These are phyloP conservation scores for Drosophila nigromelanica DNA, from an alignment of 1,140 invertebrate genomes.

Conservation along the genomic window DNA sequence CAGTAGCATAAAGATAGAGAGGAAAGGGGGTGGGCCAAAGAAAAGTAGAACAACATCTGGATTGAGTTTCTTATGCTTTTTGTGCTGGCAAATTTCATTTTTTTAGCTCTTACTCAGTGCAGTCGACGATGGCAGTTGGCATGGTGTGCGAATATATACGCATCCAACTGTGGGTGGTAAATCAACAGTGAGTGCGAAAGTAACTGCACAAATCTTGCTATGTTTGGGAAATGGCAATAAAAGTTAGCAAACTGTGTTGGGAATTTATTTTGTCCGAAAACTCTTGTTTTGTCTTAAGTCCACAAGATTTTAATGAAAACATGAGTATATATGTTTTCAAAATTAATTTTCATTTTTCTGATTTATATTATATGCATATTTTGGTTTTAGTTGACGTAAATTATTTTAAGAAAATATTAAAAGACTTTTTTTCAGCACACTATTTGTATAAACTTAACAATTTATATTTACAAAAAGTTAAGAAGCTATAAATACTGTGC, in stretches of 20 bases:
- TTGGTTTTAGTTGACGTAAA: no score
- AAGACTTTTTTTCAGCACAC: no score
- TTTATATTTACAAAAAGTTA: no score
- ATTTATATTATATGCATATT: no score
- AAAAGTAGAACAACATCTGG: conserved; percentile 41
- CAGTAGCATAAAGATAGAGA: conserved; percentile 34
- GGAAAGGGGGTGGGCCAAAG: neutral
- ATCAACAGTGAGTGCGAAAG: conserved; percentile 53
- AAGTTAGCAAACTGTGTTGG: neutral
- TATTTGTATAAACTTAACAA: no score
- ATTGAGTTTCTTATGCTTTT: conserved; percentile 36
- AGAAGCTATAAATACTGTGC: no score
- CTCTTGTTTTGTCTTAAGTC: no score
- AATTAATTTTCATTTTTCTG: no score
- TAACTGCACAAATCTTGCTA: conserved; percentile 48
- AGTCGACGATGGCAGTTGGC: neutral
- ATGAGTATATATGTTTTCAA: no score
- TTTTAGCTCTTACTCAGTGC: conserved; percentile 20
- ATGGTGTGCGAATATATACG: neutral
- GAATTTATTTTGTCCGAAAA: no score
- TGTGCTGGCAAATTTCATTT: conserved; percentile 59
- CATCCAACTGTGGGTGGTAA: conserved; percentile 35
- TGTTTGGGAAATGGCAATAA: neutral
- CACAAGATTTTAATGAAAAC: no score
- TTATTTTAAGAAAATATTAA: no score